Conservation (phyloP, 1,140 invertebrate genomes). For the Caenorhabditis remanei region DNA sequence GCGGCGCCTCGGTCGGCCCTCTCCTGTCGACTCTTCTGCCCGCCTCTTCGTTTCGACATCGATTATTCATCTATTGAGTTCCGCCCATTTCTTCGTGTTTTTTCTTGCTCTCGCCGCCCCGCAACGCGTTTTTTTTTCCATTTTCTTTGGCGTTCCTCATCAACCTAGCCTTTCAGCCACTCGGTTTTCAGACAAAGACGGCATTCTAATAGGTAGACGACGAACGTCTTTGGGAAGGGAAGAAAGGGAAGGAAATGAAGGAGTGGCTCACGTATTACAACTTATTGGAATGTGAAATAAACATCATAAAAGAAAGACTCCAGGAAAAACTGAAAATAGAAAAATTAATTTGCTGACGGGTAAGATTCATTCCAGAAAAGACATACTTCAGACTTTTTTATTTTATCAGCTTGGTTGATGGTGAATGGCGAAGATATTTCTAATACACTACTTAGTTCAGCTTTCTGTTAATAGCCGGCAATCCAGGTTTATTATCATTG, state of each 20-base stretch:
- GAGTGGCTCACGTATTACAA: background rate
- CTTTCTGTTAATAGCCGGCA: background rate
- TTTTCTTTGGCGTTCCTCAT: background rate
- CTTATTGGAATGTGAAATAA: background rate
- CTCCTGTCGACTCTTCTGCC: constrained; percentile 47
- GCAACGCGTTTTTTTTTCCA: background rate
- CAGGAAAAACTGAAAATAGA: no score
- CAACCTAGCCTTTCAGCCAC: background rate
- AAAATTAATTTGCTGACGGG: no score
- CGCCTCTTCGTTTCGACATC: constrained; percentile 54
- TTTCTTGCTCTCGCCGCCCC: constrained; percentile 34
- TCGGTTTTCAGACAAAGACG: background rate
- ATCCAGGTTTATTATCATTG: background rate
- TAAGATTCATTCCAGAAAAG: no score
- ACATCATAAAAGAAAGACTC: background rate
- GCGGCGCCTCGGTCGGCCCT: constrained; percentile 29
- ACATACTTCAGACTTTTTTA: no score
- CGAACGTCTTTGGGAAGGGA: background rate
- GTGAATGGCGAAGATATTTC: no score
- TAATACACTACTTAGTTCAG: no score
- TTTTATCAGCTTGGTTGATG: no score
- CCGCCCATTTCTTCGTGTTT: constrained; percentile 53
- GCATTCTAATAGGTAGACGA: constrained; percentile 40
- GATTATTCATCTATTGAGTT: constrained; percentile 57
- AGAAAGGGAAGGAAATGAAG: background rate